phyloP scores from a whole-genome alignment of 2,797 vertebrate species.

The Trematomus bernacchii region DNA sequence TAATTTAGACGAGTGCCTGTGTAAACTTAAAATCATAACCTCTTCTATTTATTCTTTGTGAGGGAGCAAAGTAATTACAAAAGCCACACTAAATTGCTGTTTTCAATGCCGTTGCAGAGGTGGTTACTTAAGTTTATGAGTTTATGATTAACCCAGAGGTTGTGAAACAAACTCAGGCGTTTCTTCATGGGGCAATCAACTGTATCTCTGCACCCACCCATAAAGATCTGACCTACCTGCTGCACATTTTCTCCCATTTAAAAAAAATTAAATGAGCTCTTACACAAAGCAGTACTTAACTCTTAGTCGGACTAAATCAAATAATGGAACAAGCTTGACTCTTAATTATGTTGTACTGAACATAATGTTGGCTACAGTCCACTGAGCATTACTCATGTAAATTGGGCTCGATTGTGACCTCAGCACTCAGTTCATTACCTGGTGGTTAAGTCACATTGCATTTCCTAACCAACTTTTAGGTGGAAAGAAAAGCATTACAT shows the following conservation, averaged over 20 bases:
- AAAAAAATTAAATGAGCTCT: background rate
- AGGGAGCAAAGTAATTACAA: conserved; percentile 29
- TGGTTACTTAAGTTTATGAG: conserved; percentile 73
- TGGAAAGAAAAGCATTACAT: fast-evolving
- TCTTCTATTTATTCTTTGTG: conserved; percentile 21
- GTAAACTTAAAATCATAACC: conserved; percentile 28
- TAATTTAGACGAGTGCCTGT: background rate
- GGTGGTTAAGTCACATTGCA: background rate
- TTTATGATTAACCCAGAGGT: conserved; percentile 80
- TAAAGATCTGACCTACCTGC: conserved; percentile 32
- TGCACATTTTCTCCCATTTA: conserved; percentile 11
- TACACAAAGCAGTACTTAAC: conserved; percentile 1
- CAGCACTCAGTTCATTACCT: conserved; percentile 14
- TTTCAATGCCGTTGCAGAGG: conserved; percentile 42
- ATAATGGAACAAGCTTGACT: conserved; percentile 20
- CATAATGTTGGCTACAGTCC: conserved; percentile 21
- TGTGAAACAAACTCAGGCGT: conserved; percentile 71
- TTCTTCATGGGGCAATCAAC: conserved; percentile 69
- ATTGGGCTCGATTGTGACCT: conserved; percentile 37
- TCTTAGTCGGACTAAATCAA: conserved; percentile 24
- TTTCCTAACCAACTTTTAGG: background rate
- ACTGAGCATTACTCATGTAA: conserved; percentile 30
- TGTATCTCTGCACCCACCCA: conserved; percentile 37
- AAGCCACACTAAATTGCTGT: conserved; percentile 31
- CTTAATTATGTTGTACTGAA: conserved; percentile 35